Evolutionary conservation across 2,797 vertebrate genomes (phyloP), one percentile per base, ranked within the genome.

Genomic region (Sebastes nivosus): DNA sequence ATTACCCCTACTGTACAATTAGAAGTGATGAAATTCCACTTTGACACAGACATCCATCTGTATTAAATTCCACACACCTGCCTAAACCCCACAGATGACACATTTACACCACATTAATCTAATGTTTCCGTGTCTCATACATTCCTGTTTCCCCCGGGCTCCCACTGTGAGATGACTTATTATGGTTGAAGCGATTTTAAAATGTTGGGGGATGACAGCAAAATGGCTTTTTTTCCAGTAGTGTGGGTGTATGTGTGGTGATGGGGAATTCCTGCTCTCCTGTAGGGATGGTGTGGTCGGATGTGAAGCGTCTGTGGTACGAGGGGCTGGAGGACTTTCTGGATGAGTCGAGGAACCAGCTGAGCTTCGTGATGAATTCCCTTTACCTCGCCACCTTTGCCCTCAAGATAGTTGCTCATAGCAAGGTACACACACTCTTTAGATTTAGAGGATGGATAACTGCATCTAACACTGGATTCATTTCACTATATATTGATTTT

Each of bases 321-420:
- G 97, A 99, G 75, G 98, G 99, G 4, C 93, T 99, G 90, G 98
- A 99, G 92, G 97, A 99, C 90, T 99, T 99, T 81, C 91, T 99
- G 93, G 97, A 99, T 65, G 99, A 99, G 93, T 99, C 97, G 0
- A 96, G 98, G 85, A 99, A 99, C 94, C 98, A 99, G 91, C 96
- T 99, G 89, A 99, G 99, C 93, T 99, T 99, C 89, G 97, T 99
- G 83, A 99, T 99, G 98, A 99, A 99, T 94, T 99, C 98, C 16
- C 95, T 99, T 60, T 99, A 99, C 92, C 94, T 99, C 75, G 97
- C 99, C 87, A 98, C 98, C 63, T 99, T 99, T 88, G 96, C 98
- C 68, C 97, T 99, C 69, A 99, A 98, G 95, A 96, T 99, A 2
- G 98, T 99, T 79, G 98, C 99, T 75, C 96, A 99, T 88, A 98